Evolutionary conservation across 64 coral and sea anemone species (phyloP), one percentile per base, ranked within the genome.

Genomic region (Hydrozoanthus tunicans): DNA sequence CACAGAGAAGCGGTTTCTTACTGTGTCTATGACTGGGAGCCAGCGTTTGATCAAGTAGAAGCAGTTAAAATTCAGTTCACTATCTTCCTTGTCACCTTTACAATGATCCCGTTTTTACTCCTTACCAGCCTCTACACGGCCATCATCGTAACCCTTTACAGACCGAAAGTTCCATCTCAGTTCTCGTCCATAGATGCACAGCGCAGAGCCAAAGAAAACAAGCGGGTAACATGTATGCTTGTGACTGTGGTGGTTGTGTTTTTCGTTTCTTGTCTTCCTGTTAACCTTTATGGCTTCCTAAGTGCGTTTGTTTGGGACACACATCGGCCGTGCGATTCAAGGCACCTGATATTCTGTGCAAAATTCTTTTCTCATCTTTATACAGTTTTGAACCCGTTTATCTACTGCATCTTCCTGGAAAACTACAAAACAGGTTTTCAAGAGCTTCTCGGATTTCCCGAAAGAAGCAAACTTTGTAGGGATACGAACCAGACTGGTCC

Each of bases 391-490:
- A 74, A 74, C 26, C 71, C 71, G 7, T 51, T 74, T 43, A 24
- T 74, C 24, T 74, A 74, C 71, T 74, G 26, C 71, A 74, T 74
- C n/a, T 74, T 74, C 71, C 26, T 43, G 24, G 71, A 74, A 51
- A 74, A 74, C 71, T 74, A 43, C 71, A 74, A 32, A 74, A 74
- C 9, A 11, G 71, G 25, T 11, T 51, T 74, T 32, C 26, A 74
- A 10, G 71, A 74, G 20, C 26, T 74, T 43, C 32, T 43, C 32
- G 32, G 32, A 43, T 43, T 43, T 43, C 32, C 32, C 32, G 32
- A 43, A 43, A 43, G 32, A 43, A 43, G 32, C 32, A 43, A 43
- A 43, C 32, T 43, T 1, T 43, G 32, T 43, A 43, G 32, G 32
- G 2, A 43, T 43, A 43, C 32, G 32, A 43, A 43, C 32, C 32